phyloP scores from a whole-genome alignment of 92 coral and sea anemone genomes.

The Metridium senile region DNA sequence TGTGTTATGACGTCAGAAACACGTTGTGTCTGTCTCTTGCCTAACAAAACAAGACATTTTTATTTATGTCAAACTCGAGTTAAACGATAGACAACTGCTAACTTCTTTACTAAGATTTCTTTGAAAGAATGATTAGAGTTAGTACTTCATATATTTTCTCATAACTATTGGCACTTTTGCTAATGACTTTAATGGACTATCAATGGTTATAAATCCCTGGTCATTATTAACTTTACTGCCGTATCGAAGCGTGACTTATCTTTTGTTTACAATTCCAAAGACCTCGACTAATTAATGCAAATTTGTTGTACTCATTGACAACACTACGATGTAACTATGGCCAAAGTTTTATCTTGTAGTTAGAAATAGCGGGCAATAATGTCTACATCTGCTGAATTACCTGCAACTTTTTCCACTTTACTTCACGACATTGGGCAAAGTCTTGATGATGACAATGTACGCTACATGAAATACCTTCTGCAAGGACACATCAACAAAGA shows the following conservation, averaged over 20 bases:
- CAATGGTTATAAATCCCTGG: not conserved
- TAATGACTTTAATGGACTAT: slow-evolving; percentile 11
- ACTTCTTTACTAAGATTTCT: too few species aligned
- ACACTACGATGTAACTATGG: slow-evolving; percentile 25
- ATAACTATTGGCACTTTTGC: not conserved
- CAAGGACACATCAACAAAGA: slow-evolving; percentile 92
- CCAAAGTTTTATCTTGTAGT: not conserved
- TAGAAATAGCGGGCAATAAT: not conserved
- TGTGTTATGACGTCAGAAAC: too few species aligned
- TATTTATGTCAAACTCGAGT: too few species aligned
- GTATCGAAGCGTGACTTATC: slow-evolving; percentile 14
- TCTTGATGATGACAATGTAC: slow-evolving; percentile 61
- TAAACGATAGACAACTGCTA: too few species aligned
- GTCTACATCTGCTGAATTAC: slow-evolving; percentile 41
- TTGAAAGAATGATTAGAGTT: too few species aligned
- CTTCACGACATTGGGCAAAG: slow-evolving; percentile 68
- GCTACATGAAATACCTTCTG: slow-evolving; percentile 76
- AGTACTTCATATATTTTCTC: too few species aligned
- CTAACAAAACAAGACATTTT: too few species aligned
- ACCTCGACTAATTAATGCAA: slow-evolving; percentile 24
- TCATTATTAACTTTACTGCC: slow-evolving; percentile 23
- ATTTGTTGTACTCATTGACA: slow-evolving; percentile 10
- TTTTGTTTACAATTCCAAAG: slow-evolving; percentile 17
- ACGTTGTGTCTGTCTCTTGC: too few species aligned
- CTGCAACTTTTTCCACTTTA: slow-evolving; percentile 50